A percentile compares a stretch with the other conserved stretches of the same genome.
These are phyloP conservation scores for Pteropus alecto DNA, from an alignment of 2,113 vertebrate genomes.

Conservation along the genomic window DNA sequence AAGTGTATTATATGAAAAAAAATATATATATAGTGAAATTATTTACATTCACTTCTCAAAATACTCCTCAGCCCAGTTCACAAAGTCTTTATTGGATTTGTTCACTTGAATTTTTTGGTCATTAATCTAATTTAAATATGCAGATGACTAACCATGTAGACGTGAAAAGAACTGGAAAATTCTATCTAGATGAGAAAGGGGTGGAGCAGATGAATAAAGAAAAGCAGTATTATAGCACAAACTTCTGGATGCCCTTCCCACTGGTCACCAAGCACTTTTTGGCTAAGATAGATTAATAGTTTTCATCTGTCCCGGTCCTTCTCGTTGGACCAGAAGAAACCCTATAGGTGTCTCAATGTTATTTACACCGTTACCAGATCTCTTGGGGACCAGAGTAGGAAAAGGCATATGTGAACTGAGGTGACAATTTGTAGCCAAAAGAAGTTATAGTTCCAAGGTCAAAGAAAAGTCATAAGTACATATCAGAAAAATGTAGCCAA, in stretches of 20 bases:
- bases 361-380: neutral
- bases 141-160: neutral
- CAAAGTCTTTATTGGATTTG: conserved; percentile 43
- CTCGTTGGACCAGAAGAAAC: neutral
- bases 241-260: neutral
- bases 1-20: conserved; percentile 51
- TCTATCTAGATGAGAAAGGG: neutral
- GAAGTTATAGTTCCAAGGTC: neutral
- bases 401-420: neutral
- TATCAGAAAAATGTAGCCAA: neutral
- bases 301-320: neutral
- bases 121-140: conserved; percentile 46
- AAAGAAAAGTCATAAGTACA: neutral
- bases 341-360: neutral
- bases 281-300: neutral
- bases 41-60: conserved; percentile 61
- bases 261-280: neutral
- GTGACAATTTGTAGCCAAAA: neutral
- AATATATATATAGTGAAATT: conserved; percentile 13
- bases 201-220: neutral
- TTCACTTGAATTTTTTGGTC: conserved; percentile 45
- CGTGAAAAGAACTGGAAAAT: neutral
- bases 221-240: neutral
- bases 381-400: neutral
- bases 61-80: conserved; percentile 41